Base-by-base conservation (phyloP, 2,888 invertebrate genomes). In the Tholera decimalis region DNA sequence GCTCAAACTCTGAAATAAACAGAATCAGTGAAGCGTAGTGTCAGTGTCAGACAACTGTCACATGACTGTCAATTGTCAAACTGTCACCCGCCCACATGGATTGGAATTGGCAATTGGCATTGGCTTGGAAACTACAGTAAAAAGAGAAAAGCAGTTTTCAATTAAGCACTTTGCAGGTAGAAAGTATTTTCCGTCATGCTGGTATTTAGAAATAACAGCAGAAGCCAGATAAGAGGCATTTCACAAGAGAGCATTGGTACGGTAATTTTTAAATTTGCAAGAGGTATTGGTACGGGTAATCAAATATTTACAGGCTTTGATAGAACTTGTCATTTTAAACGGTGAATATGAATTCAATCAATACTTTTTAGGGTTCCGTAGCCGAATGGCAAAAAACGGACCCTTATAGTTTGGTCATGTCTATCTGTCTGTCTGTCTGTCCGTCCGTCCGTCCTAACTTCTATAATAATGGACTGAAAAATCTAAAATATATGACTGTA, bases 121-220 rank as follows among this genome's bases (percentile, higher is more conserved):
- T n/a, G n/a, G 24, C 13, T 28, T 24, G 11, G 22, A 55, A 55
- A 50, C 22, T 43, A 13, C 43, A 55, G 24, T 55, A 26, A 51
- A 75, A 75, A 75, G 59, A 47, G 71, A 75, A 75, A 72, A 75
- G 9, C 9, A 0, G 0, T 66, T 66, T 64, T 53, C 37, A 65
- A 6, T 64, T 2, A 69, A 30, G 33, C 15, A 9, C 8, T 0
- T 50, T 67, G 37, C 20, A 55, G 2, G 41, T 43, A 54, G 68
- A 71, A 58, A 74, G 39, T 37, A 33, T n/a, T 51, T 50, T 41
- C 26, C 13, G 13, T 9, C 49, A 39, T 39, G 2, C 26, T 35
- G 49, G 20, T 50, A 28, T 22, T 33, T n/a, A 5, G 3, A 20
- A 37, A 50, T 55, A 5, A 18, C 20, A 54, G 3, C 2, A 13